These are phyloP conservation scores for Drosophila prolongata DNA, from an alignment of 2,888 invertebrate species.

Conservation along the genomic window DNA sequence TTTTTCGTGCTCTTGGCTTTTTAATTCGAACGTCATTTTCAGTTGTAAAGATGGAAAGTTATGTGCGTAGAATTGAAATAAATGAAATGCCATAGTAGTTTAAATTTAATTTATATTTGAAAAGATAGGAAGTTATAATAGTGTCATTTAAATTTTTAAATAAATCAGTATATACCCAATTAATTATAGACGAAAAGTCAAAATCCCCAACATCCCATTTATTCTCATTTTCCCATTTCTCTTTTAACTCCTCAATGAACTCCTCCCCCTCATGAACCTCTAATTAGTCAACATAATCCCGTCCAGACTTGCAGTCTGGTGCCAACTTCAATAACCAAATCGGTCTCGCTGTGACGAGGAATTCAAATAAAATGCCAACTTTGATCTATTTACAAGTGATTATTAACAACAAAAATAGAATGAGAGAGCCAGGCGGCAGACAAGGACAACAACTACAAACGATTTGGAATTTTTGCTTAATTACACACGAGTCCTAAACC, in stretches of 20 bases:
- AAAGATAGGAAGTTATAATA: too few relatives aligned
- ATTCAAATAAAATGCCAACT: slow-evolving; percentile 66
- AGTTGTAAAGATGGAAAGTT: slow-evolving; percentile 8
- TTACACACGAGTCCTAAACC: slow-evolving; percentile 65
- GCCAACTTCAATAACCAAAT: slow-evolving; percentile 17
- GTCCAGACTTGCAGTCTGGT: slow-evolving; percentile 17
- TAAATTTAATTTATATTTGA: not conserved
- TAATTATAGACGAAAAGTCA: slow-evolving; percentile 6
- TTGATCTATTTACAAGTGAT: slow-evolving; percentile 78
- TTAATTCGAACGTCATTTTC: slow-evolving; percentile 35
- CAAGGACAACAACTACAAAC: slow-evolving; percentile 53
- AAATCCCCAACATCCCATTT: not conserved
- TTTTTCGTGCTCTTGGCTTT: slow-evolving; percentile 25
- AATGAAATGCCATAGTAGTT: not conserved
- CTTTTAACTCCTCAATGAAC: slow-evolving; percentile 48
- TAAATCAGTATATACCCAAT: not conserved
- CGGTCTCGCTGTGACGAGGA: slow-evolving; percentile 8
- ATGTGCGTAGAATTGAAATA: not conserved
- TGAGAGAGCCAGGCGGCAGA: not conserved
- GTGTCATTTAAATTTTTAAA: too few relatives aligned
- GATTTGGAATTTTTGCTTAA: slow-evolving; percentile 75
- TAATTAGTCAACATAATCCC: slow-evolving; percentile 73
- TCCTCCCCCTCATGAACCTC: slow-evolving; percentile 54
- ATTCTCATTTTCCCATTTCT: not conserved
- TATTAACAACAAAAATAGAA: slow-evolving; percentile 56